These are phyloP conservation scores for Xenops minutus DNA, from an alignment of 2,797 vertebrate genomes.

Conservation along the genomic window DNA sequence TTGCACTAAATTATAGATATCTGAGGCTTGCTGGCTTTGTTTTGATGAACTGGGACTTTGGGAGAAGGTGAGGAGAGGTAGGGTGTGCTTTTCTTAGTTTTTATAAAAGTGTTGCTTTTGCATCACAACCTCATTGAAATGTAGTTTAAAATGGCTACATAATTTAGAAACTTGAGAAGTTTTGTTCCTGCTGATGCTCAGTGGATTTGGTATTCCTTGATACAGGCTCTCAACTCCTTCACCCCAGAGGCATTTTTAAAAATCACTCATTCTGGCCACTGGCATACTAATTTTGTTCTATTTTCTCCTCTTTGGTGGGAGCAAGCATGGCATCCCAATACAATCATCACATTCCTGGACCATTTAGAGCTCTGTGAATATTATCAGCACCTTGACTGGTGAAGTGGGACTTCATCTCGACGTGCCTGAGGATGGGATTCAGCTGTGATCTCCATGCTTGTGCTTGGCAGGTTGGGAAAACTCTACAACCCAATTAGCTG, in stretches of 20 bases:
- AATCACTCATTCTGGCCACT: not conserved
- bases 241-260: not conserved
- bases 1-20: not conserved
- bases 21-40: not conserved
- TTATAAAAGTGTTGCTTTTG: not conserved
- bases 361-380: not conserved
- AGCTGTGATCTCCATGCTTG: not conserved
- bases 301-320: not conserved
- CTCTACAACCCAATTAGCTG: not conserved
- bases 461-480: not conserved
- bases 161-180: not conserved
- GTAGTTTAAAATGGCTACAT: not conserved
- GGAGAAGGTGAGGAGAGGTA: not conserved
- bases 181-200: not conserved
- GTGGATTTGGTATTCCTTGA: not conserved
- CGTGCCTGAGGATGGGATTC: rapidly evolving
- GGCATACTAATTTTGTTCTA: rapidly evolving
- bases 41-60: not conserved
- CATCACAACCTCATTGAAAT: not conserved
- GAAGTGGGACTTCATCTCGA: rapidly evolving
- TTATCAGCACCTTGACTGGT: rapidly evolving
- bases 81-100: not conserved
- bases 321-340: not conserved
- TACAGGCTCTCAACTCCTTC: not conserved
- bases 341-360: rapidly evolving